Evolutionary conservation across 2,888 invertebrate species (phyloP), one percentile per base, ranked within the genome.

Genomic region (Cheilosia scutellata): DNA sequence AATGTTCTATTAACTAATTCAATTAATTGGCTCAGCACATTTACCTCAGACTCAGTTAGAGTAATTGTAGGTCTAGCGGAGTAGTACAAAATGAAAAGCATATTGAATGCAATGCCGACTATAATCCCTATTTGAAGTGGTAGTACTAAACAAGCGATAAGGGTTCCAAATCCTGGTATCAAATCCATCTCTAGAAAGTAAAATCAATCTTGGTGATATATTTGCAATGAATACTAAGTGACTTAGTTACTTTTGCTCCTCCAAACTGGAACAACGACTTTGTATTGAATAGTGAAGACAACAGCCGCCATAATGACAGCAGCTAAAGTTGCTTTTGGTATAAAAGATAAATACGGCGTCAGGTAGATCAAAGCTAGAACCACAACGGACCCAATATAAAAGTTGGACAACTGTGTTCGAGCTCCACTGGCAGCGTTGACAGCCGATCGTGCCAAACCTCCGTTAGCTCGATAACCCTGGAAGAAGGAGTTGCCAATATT

Each of bases 381-480:
- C 49, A 98, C 97, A 90, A 98, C 93, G 13, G 95, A 90, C 31
- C 97, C 96, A 16, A 97, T 96, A 89, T 97, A 96, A 27, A 97
- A 91, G n/a, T 97, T 97, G 72, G 96, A 96, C 88, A 97, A 92
- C 2, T 97, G 96, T 31, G 97, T 98, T 89, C 95, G 94, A 1
- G 97, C 97, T 9, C 98, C 98, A 89, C 97, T 97, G 88, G 96
- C 95, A 90, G 97, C 96, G 91, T 96, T 96, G n/a, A 98, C 97
- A 31, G 98, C 98, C 88, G 97, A 90, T 0, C 97, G 94, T 40
- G 96, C 96, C 76, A 97, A 93, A 13, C 96, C 96, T 74, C 96
- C 97, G 74, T 96, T 95, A 11, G 96, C 95, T 3, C 98, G 93
- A 68, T 96, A 98, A 0, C 96, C 95, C 89, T 95, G 95, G 89